Evolutionary conservation across 2,888 invertebrate species (phyloP).

Genomic region (Drosophila anomalata): DNA sequence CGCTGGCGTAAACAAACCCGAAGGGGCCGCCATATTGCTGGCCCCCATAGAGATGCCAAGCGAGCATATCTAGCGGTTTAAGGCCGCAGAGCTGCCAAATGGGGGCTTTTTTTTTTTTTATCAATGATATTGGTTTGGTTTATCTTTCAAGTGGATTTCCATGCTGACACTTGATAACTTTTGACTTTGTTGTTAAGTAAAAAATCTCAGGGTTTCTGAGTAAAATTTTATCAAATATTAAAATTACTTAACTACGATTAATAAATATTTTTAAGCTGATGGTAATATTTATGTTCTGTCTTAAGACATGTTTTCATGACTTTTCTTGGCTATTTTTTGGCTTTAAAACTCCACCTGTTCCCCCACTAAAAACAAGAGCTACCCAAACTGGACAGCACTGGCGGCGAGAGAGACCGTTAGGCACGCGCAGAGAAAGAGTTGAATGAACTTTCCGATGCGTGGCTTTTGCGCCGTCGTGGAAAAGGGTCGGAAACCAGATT

Average conservation of each 20-base stretch:
- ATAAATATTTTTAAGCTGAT: too few species aligned
- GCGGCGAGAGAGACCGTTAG: constrained; percentile 48
- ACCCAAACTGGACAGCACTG: constrained; percentile 20
- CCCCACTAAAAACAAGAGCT: not conserved
- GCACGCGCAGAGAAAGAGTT: constrained; percentile 61
- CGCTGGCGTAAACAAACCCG: constrained; percentile 58
- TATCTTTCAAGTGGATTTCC: constrained; percentile 36
- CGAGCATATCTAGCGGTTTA: constrained; percentile 26
- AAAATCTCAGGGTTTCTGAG: not conserved
- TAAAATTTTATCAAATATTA: not conserved
- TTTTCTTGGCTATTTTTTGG: too few species aligned
- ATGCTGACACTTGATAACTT: not conserved
- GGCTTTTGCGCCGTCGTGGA: constrained; percentile 66
- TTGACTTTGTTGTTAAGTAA: not conserved
- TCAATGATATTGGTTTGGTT: constrained; percentile 11
- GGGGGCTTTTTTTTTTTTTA: constrained; percentile 24
- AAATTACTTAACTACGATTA: not conserved
- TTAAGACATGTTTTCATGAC: not conserved
- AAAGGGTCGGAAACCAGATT: constrained; percentile 61
- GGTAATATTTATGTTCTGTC: too few species aligned
- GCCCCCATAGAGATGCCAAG: constrained; percentile 20
- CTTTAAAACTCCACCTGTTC: not conserved
- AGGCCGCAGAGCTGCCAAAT: not conserved
- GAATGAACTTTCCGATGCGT: constrained; percentile 63
- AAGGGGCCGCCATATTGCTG: constrained; percentile 54